phyloP scores from a whole-genome alignment of 2,888 invertebrate genomes.

The Galeruca laticollis region DNA sequence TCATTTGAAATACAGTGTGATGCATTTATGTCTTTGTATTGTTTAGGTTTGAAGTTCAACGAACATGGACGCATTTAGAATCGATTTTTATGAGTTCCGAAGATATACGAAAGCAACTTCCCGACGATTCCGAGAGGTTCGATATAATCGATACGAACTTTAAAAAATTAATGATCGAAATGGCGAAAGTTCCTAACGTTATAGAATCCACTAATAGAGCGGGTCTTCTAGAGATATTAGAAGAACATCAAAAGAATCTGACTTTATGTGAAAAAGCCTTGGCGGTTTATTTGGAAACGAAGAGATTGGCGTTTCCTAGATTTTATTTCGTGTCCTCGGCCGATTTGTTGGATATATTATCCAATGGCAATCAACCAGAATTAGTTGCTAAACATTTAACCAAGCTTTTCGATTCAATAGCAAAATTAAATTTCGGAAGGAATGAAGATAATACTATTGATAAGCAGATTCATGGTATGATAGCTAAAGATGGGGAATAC shows the following conservation, averaged over 20 bases:
- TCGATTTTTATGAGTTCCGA: constrained; percentile 98
- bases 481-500: constrained; percentile 94
- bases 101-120: constrained; percentile 93
- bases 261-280: constrained; percentile 95
- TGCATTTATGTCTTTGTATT: not conserved
- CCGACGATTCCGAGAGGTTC: constrained; percentile 93
- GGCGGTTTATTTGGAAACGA: constrained; percentile 97
- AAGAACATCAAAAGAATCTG: constrained; percentile 85
- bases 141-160: constrained; percentile 92
- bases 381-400: constrained; percentile 91
- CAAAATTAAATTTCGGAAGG: constrained; percentile 82
- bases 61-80: constrained; percentile 97
- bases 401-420: constrained; percentile 95
- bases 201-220: constrained; percentile 87
- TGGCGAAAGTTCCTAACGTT: constrained; percentile 88
- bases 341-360: constrained; percentile 92
- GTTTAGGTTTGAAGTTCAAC: constrained; percentile 74
- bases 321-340: constrained; percentile 98
- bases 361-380: constrained; percentile 94
- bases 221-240: constrained; percentile 83
- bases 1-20: not conserved
- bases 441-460: constrained; percentile 69
- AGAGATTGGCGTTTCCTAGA: constrained; percentile 92
- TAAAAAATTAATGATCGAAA: constrained; percentile 82
- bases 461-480: constrained; percentile 83